Evolutionary conservation across 2,797 vertebrate species (phyloP), one percentile per base, ranked within the genome.

Genomic region (Hypotaenidia philippensis): DNA sequence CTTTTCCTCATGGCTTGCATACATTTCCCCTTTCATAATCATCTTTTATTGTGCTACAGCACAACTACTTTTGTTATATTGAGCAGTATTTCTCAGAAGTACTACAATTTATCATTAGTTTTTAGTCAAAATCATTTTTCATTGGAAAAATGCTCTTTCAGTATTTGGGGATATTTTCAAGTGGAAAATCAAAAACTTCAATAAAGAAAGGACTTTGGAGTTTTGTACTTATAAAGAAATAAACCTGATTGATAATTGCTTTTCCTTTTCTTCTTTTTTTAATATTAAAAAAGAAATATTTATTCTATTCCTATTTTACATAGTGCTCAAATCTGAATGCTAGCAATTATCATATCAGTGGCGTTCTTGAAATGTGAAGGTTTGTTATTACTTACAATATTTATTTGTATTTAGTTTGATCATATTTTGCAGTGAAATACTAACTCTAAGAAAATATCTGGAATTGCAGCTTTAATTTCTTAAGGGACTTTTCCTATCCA

Each of bases 1-100:
- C 41, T 78, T 89, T 87, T 91, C 23, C 45, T 74, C 77, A 60
- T 60, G 27, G 26, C 38, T 71, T 91, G 76, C 61, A 91, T 95
- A 36, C 8, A 94, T 94, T 95, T 96, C 56, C 76, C 10, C 72
- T 96, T 96, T 94, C 91, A 65, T 75, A 96, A 95, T 96, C 83
- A 94, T 79, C 83, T 69, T 85, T 83, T 63, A 90, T 96, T 97
- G 80, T 95, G 55, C n/a, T 72, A 61, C 23, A 49, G 32, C 4
- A 89, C 34, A 87, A 80, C 19, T 65, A 47, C 29, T 57, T 82
- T 77, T 86, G 41, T 80, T 49, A 41, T 31, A 68, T 10, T 60
- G 29, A 77, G 14, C 45, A 77, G 10, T 80, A 80, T 60, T 85
- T 89, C 16, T 83, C 29, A 74, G 20, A 93, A 86, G 20, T 53